Evolutionary conservation across 2,113 vertebrate species (phyloP).

Genomic region (Colinus virginianus): DNA sequence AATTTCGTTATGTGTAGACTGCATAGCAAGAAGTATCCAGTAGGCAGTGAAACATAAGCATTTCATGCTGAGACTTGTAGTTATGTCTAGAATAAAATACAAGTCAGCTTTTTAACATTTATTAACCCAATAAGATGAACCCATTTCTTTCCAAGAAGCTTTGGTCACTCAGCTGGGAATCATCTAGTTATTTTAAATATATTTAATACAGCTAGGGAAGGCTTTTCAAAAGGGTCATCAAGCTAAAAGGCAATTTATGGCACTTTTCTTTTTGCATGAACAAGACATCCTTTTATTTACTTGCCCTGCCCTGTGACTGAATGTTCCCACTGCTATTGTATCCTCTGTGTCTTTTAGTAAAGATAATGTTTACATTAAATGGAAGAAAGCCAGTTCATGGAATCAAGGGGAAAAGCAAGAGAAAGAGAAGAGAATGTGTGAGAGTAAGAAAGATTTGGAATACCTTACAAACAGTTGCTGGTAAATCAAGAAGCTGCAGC

Average conservation of each 20-base stretch:
- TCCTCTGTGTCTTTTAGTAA: not conserved
- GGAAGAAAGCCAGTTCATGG: not conserved
- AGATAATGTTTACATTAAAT: not conserved
- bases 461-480: not conserved
- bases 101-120: not conserved
- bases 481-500: not conserved
- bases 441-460: not conserved
- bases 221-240: not conserved
- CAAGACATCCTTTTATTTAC: not conserved
- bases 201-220: not conserved
- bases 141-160: not conserved
- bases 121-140: not conserved
- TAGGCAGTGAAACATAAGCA: not conserved
- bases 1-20: not conserved
- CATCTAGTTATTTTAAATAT: not conserved
- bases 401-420: not conserved
- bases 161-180: not conserved
- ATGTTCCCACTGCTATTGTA: not conserved
- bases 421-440: fast-evolving
- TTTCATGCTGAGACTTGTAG: not conserved
- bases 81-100: not conserved
- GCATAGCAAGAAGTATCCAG: not conserved
- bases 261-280: not conserved
- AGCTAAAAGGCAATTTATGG: not conserved
- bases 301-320: not conserved